A percentile compares a stretch with the other conserved stretches of the same genome.
Conservation (phyloP, 1,140 invertebrate species). For the Drosophila seguyi region DNA sequence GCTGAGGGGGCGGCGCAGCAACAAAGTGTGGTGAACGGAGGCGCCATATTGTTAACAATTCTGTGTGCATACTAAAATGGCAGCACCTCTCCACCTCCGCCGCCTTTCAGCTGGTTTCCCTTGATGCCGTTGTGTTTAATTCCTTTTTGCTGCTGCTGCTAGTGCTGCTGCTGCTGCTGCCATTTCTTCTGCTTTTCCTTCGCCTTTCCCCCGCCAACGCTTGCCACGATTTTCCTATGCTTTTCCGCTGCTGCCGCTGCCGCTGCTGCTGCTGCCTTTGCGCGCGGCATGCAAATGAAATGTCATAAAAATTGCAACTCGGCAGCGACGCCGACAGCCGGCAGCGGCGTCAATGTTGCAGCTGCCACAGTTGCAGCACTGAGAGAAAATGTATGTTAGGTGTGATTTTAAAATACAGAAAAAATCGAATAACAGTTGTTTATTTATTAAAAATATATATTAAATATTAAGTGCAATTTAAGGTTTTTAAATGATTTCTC, state of each 20-base stretch:
- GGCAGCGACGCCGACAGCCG: slow-evolving; percentile 41
- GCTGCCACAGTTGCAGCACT: slow-evolving; percentile 29
- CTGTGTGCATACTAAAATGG: slow-evolving; percentile 61
- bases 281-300: slow-evolving; percentile 68
- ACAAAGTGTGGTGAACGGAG: slow-evolving; percentile 56
- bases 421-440: not conserved
- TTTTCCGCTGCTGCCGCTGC: slow-evolving; percentile 21
- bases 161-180: slow-evolving; percentile 17
- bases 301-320: slow-evolving; percentile 68
- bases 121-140: slow-evolving; percentile 60
- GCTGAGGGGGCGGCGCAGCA: not conserved
- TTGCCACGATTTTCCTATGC: slow-evolving; percentile 11
- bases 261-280: slow-evolving; percentile 33
- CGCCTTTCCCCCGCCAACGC: not conserved
- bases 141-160: slow-evolving; percentile 51
- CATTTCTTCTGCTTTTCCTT: slow-evolving; percentile 32
- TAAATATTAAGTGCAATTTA: too few species aligned
- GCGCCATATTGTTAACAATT: slow-evolving; percentile 64
- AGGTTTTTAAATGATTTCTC: too few species aligned
- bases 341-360: slow-evolving; percentile 56
- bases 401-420: not conserved
- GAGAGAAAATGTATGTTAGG: not conserved
- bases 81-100: slow-evolving; percentile 14
- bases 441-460: not conserved
- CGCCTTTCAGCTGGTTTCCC: slow-evolving; percentile 25